Conservation (phyloP, 2,113 vertebrate genomes). For the Dromiciops gliroides region DNA sequence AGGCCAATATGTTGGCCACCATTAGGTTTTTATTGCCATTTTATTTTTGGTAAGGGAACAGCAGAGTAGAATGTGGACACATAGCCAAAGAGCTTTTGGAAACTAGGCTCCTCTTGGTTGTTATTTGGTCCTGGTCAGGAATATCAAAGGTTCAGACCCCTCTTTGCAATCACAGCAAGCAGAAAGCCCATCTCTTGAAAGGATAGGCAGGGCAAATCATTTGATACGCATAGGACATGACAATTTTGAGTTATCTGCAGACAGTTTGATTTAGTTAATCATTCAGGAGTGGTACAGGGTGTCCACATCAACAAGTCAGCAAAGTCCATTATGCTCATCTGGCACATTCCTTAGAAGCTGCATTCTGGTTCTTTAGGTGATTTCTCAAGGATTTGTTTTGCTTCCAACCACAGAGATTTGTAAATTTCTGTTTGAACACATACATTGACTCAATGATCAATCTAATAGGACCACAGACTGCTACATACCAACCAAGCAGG, state of each 20-base stretch:
- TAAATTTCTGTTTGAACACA: conserved; percentile 28
- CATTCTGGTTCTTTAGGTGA: conserved; percentile 35
- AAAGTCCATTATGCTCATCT: conserved; percentile 29
- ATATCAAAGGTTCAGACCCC: conserved; percentile 42
- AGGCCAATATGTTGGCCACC: conserved; percentile 46
- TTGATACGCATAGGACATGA: conserved; percentile 45
- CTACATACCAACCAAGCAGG: conserved; percentile 22
- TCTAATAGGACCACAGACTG: conserved; percentile 28
- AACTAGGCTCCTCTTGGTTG: background rate
- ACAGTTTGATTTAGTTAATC: conserved; percentile 69
- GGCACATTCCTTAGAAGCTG: conserved; percentile 22
- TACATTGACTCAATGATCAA: background rate
- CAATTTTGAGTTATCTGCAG: conserved; percentile 71
- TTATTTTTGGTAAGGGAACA: conserved; percentile 60
- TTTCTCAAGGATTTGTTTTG: background rate
- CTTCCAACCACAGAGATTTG: background rate
- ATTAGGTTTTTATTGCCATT: conserved; percentile 68
- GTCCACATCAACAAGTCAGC: conserved; percentile 61
- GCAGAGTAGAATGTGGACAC: conserved; percentile 55
- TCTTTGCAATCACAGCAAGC: conserved; percentile 44
- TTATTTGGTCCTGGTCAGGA: conserved; percentile 36
- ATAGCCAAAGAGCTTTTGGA: conserved; percentile 11
- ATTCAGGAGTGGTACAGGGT: conserved; percentile 59
- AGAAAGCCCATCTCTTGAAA: conserved; percentile 37
- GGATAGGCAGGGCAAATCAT: background rate